phyloP scores from a whole-genome alignment of 2,888 invertebrate species.

The Netelia virgata region DNA sequence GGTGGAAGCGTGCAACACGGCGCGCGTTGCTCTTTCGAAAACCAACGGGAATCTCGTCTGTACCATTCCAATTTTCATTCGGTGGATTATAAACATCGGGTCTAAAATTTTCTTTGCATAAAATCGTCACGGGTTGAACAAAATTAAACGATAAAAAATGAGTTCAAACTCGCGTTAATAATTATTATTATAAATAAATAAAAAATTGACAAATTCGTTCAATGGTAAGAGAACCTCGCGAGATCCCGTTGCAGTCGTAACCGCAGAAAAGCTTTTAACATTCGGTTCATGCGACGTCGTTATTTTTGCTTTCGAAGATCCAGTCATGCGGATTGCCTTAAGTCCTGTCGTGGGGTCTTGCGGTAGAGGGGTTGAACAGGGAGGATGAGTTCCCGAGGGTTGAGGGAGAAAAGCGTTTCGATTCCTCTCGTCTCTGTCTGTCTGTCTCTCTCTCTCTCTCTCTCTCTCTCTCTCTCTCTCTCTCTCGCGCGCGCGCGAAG shows the following conservation, averaged over 20 bases:
- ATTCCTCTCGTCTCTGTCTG: constrained; percentile 56
- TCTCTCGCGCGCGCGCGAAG: constrained; percentile 62
- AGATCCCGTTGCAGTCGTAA: constrained; percentile 38
- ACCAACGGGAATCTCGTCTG: constrained; percentile 24
- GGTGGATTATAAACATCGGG: no score
- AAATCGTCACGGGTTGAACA: no score
- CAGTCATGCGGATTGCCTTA: constrained; percentile 65
- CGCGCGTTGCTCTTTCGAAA: constrained; percentile 17
- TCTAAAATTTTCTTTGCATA: no score
- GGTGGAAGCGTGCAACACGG: constrained; percentile 42
- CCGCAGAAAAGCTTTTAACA: constrained; percentile 59
- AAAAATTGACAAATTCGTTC: not conserved
- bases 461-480: constrained; percentile 56
- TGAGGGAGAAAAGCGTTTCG: constrained; percentile 56
- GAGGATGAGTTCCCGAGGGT: constrained; percentile 49
- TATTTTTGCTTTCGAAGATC: constrained; percentile 62
- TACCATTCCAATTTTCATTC: constrained; percentile 33
- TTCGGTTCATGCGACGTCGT: constrained; percentile 61
- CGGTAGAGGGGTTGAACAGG: constrained; percentile 12
- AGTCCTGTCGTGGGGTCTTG: constrained; percentile 26
- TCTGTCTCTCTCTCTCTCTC: constrained; percentile 48
- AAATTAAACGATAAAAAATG: not conserved
- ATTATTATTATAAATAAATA: not conserved
- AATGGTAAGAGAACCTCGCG: not conserved
- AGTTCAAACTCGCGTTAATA: no score